Evolutionary conservation across 2,888 invertebrate genomes (phyloP), one percentile per base, ranked within the genome.

Genomic region (Lasioglossum villosulum): DNA sequence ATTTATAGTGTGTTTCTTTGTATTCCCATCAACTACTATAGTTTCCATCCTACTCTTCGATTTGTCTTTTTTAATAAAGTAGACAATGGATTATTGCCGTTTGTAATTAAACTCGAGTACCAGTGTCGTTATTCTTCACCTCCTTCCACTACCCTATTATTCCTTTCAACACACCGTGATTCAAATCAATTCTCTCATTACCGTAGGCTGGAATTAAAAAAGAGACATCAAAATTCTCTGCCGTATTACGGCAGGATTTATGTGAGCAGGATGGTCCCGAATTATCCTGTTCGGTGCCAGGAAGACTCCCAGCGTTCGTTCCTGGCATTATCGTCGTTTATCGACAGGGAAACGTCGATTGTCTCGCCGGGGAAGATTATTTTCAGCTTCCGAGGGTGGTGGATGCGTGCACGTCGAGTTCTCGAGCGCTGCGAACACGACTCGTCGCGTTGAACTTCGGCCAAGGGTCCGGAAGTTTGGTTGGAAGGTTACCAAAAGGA

Each of bases 401-500:
- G 27, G 59, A 59, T 27, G 27, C 59, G 59, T 27, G 59, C 27
- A 59, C 10, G 27, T 27, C 27, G 27, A 4, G 27, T 27, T 59
- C 59, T 27, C 59, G 59, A 14, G 27, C 12, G 59, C 14, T 14
- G 59, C 34, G 66, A 19, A 88, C 87, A 87, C 82, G 81, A 86
- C 86, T 83, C 78, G 77, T 83, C 82, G 84, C 85, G 83, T 91
- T 92, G 92, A 90, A 90, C 88, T 81, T 83, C 73, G 84, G 91
- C 92, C 92, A 92, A 92, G 88, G 85, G 84, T 84, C 83, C 87
- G 86, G 91, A 88, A 86, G 90, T 90, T 86, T 83, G 74, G 83
- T 93, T 93, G 93, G 93, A 92, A 90, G 87, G 82, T 87, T 90
- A 90, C 92, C 93, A 93, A 92, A 86, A 88, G 89, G 59, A 71